Evolutionary conservation across 2,797 vertebrate species (phyloP).

Genomic region (Hoplostethus atlanticus): DNA sequence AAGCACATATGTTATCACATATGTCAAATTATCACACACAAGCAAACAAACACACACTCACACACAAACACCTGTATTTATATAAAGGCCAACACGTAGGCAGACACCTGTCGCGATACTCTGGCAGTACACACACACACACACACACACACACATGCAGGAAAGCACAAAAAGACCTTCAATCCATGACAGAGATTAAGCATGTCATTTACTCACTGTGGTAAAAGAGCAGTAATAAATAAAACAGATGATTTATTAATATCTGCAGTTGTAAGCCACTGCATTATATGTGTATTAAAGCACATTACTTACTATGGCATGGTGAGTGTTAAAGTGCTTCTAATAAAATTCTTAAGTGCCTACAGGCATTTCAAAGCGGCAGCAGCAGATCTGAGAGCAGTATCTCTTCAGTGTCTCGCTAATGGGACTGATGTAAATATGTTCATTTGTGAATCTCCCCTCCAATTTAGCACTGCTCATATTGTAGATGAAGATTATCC

Average conservation of each 20-base stretch:
- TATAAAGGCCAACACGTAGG: slow-evolving; percentile 1
- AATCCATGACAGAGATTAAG: slow-evolving; percentile 75
- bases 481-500: slow-evolving; percentile 86
- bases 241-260: slow-evolving; percentile 82
- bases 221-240: slow-evolving; percentile 77
- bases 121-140: slow-evolving; percentile 2
- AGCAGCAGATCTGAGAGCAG: slow-evolving; percentile 59
- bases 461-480: slow-evolving; percentile 80
- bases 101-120: neutral
- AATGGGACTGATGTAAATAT: slow-evolving; percentile 86
- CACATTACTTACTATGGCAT: slow-evolving; percentile 76
- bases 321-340: slow-evolving; percentile 80
- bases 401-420: slow-evolving; percentile 77
- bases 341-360: slow-evolving; percentile 83
- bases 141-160: neutral
- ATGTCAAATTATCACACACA: neutral
- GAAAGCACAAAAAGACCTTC: slow-evolving; percentile 42
- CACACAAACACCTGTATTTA: neutral
- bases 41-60: neutral
- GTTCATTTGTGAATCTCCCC: slow-evolving; percentile 82
- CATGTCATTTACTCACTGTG: slow-evolving; percentile 69
- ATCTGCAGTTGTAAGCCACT: slow-evolving; percentile 79
- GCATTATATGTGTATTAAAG: slow-evolving; percentile 82
- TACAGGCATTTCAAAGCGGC: slow-evolving; percentile 76
- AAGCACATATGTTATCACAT: too few relatives aligned